Conservation (phyloP, 2,888 invertebrate species). For the Lottia gigantea region DNA sequence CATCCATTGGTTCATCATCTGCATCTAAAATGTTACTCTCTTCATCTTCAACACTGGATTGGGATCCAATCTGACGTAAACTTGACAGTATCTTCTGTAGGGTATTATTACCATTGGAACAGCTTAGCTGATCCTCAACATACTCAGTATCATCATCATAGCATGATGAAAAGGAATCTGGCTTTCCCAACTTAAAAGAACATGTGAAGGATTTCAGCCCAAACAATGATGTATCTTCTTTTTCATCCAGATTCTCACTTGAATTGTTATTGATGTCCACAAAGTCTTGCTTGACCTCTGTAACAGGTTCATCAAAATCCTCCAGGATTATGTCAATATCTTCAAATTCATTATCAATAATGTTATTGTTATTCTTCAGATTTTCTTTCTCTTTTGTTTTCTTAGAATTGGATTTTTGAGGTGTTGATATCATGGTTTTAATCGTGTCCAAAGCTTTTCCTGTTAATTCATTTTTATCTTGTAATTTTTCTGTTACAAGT, state of each 20-base stretch:
- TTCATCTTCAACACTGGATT: constrained; percentile 11
- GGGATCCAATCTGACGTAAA: constrained; percentile 27
- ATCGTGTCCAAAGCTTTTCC: no score
- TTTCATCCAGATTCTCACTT: no score
- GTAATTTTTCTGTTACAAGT: no score
- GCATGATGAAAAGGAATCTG: background rate
- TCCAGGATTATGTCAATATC: background rate
- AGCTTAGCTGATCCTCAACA: background rate
- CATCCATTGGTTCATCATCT: constrained; percentile 6
- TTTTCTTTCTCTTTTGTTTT: background rate
- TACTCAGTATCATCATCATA: constrained; percentile 5
- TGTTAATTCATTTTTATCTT: no score
- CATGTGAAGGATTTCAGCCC: no score
- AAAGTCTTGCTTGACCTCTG: no score
- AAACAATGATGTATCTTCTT: no score
- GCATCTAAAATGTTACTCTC: background rate
- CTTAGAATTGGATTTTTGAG: background rate
- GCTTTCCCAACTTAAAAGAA: background rate
- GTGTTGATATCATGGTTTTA: background rate
- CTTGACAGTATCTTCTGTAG: constrained; percentile 30
- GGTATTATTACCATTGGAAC: constrained; percentile 25
- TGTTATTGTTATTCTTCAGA: background rate
- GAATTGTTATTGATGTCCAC: no score
- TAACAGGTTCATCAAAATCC: no score
- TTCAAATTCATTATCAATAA: constrained; percentile 2